Percentiles rank a stretch among this genome's conserved stretches.
These are phyloP conservation scores for Drosophila subsilvestris DNA, from an alignment of 2,888 invertebrate genomes.

Conservation along the genomic window DNA sequence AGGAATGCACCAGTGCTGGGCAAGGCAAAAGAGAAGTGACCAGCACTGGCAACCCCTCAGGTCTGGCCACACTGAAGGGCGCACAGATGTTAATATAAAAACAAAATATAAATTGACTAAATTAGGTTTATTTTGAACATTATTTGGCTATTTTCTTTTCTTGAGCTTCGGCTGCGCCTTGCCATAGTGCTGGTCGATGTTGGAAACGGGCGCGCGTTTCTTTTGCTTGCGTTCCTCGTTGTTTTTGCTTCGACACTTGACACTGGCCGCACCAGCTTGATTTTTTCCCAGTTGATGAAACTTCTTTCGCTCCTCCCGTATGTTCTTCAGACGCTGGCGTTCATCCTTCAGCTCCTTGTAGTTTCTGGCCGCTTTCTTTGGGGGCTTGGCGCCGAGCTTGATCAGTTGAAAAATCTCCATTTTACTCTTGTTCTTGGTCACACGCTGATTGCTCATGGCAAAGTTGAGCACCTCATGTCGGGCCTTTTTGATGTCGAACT, in stretches of 20 bases:
- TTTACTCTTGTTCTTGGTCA: constrained; percentile 88
- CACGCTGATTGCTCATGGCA: constrained; percentile 90
- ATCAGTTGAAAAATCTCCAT: constrained; percentile 91
- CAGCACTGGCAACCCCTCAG: background rate
- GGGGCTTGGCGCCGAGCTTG: constrained; percentile 93
- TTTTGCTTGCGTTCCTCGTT: constrained; percentile 83
- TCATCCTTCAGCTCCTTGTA: constrained; percentile 89
- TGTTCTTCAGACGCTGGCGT: constrained; percentile 86
- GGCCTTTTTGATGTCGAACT: constrained; percentile 90
- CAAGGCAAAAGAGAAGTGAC: background rate
- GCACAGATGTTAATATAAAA: background rate
- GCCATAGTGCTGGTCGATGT: constrained; percentile 83
- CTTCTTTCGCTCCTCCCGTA: constrained; percentile 85
- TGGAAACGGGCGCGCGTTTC: constrained; percentile 84
- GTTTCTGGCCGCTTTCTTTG: constrained; percentile 88
- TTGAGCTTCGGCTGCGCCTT: constrained; percentile 80
- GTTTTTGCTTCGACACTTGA: constrained; percentile 84
- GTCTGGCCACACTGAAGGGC: constrained; percentile 13
- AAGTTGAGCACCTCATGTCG: constrained; percentile 93
- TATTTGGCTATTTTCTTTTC: constrained; percentile 60
- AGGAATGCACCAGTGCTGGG: constrained; percentile 5
- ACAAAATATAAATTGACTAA: background rate
- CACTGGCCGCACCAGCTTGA: constrained; percentile 86
- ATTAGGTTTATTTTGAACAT: constrained; percentile 9
- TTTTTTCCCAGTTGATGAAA: constrained; percentile 86